Conservation (phyloP, 1,140 invertebrate genomes). For the Hypothenemus hampei region DNA sequence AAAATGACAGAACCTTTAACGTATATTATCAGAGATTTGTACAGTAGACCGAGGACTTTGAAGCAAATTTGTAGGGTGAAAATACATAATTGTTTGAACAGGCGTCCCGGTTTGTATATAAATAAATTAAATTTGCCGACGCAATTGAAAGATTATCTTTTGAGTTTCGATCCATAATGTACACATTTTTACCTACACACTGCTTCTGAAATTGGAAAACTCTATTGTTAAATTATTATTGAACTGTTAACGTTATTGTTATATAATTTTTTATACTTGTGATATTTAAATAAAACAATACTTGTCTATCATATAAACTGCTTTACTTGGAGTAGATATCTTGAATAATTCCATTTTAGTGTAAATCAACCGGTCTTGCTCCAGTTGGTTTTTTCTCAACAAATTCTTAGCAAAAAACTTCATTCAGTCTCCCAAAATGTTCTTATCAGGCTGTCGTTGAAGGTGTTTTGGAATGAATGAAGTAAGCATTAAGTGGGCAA, state of each 20-base stretch:
- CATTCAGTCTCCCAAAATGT: too few species aligned
- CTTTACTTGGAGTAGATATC: too few species aligned
- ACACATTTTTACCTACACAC: constrained; percentile 11
- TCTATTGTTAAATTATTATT: not conserved
- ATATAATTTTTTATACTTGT: constrained; percentile 23
- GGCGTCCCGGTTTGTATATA: constrained; percentile 58
- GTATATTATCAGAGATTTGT: constrained; percentile 55
- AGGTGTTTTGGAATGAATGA: too few species aligned
- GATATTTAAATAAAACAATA: constrained; percentile 11
- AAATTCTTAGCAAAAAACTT: too few species aligned
- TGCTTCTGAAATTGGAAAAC: not conserved
- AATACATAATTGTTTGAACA: constrained; percentile 58
- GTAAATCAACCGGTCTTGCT: too few species aligned
- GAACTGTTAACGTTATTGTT: constrained; percentile 19
- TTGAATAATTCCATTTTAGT: too few species aligned
- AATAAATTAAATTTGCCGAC: constrained; percentile 63
- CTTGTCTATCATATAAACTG: too few species aligned
- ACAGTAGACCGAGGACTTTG: constrained; percentile 57
- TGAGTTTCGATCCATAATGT: constrained; percentile 63
- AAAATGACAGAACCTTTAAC: constrained; percentile 57
- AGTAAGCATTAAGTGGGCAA: too few species aligned
- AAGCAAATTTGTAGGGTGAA: constrained; percentile 62
- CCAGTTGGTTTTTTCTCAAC: too few species aligned
- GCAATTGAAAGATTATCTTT: constrained; percentile 63
- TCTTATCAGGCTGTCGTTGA: too few species aligned